A percentile compares a stretch with the other conserved stretches of the same genome.
Evolutionary conservation across 1,140 invertebrate species (phyloP).

Genomic region (Drosophila subpulchrella): DNA sequence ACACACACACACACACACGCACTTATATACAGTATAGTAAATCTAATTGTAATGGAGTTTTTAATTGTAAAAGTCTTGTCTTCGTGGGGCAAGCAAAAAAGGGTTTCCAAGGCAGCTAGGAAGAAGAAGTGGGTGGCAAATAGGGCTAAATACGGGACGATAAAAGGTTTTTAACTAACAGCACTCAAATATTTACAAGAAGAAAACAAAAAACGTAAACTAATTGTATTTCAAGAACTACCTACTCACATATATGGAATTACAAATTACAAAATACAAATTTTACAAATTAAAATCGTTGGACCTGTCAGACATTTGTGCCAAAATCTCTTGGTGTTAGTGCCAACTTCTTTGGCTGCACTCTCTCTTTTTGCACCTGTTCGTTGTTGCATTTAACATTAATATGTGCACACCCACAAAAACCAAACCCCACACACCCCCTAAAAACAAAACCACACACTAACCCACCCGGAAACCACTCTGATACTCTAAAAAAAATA

Average conservation of each 20-base stretch:
- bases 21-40: slow-evolving; percentile 25
- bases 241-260: slow-evolving; percentile 37
- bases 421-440: not conserved
- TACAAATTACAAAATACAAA: slow-evolving; percentile 22
- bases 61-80: slow-evolving; percentile 26
- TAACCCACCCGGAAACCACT: slow-evolving; percentile 49
- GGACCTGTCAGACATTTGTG: slow-evolving; percentile 49
- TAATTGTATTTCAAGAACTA: slow-evolving; percentile 42
- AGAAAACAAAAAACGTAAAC: slow-evolving; percentile 3
- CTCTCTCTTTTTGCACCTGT: slow-evolving; percentile 61
- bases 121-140: slow-evolving; percentile 5
- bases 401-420: slow-evolving; percentile 30
- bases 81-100: slow-evolving; percentile 13
- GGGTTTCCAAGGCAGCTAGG: slow-evolving; percentile 64
- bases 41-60: slow-evolving; percentile 34
- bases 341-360: slow-evolving; percentile 67
- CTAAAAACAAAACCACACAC: slow-evolving; percentile 19
- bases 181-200: slow-evolving; percentile 44
- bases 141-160: slow-evolving; percentile 17
- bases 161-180: slow-evolving; percentile 31
- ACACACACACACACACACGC: slow-evolving; percentile 22
- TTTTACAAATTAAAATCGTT: slow-evolving; percentile 39
- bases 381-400: slow-evolving; percentile 75
- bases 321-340: slow-evolving; percentile 51
- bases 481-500: slow-evolving; percentile 31